A percentile compares a stretch with the other conserved stretches of the same genome.
Conservation (phyloP, 2,113 vertebrate genomes). For the Pangasianodon gigas region DNA sequence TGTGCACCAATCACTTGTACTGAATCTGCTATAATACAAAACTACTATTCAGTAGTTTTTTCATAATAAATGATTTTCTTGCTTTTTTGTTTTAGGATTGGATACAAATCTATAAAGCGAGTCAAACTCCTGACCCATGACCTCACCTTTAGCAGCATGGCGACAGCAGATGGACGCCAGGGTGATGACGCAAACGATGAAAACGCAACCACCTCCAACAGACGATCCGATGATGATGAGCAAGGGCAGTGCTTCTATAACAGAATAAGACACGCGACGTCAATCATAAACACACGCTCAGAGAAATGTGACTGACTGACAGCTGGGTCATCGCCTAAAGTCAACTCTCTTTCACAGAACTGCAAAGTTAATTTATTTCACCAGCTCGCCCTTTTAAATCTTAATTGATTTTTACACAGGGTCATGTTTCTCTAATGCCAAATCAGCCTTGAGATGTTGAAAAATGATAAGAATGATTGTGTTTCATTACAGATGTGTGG, state of each 20-base stretch:
- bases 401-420: not conserved
- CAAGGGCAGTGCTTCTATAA: slow-evolving; percentile 78
- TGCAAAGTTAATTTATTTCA: slow-evolving; percentile 5
- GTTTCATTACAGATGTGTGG: not conserved
- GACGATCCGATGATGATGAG: slow-evolving; percentile 76
- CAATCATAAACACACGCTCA: slow-evolving; percentile 25
- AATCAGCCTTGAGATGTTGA: slow-evolving; percentile 15
- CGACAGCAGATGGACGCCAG: slow-evolving; percentile 80
- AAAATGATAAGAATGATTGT: not conserved
- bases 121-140: slow-evolving; percentile 64
- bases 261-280: slow-evolving; percentile 22
- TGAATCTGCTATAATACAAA: not conserved
- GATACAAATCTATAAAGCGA: not conserved
- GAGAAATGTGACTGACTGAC: not conserved
- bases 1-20: not conserved
- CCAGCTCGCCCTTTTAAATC: not conserved
- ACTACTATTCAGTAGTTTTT: too few relatives aligned
- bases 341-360: not conserved
- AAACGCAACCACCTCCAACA: slow-evolving; percentile 72
- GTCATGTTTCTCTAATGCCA: not conserved
- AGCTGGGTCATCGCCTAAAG: not conserved
- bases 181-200: slow-evolving; percentile 76
- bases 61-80: not conserved
- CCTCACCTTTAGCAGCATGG: slow-evolving; percentile 80
- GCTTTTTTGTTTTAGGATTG: not conserved